phyloP scores from a whole-genome alignment of 2,797 vertebrate species.

The Diplodus puntazzo region DNA sequence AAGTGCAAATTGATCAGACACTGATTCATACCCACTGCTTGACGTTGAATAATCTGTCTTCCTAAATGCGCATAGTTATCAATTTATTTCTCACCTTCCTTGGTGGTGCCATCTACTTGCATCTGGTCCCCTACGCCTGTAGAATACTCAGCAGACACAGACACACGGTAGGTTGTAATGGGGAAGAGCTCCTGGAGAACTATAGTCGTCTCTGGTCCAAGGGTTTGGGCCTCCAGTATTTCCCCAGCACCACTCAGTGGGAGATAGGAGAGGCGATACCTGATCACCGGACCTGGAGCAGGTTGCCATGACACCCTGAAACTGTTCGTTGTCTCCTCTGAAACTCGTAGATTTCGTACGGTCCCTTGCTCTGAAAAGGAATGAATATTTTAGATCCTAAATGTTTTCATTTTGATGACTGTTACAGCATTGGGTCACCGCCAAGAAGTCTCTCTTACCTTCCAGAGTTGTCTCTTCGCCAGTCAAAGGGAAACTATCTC shows the following conservation, averaged over 20 bases:
- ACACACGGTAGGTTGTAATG: slow-evolving; percentile 86
- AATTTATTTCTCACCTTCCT: slow-evolving; percentile 81
- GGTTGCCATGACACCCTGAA: slow-evolving; percentile 92
- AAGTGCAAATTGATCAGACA: slow-evolving; percentile 33
- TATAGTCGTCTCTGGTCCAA: slow-evolving; percentile 79
- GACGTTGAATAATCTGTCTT: neutral
- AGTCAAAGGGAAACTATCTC: slow-evolving; percentile 91
- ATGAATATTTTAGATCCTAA: neutral
- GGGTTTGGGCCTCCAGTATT: slow-evolving; percentile 76
- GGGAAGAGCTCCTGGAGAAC: slow-evolving; percentile 86
- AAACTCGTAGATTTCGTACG: slow-evolving; percentile 91
- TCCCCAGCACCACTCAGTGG: slow-evolving; percentile 83
- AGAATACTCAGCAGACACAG: slow-evolving; percentile 84
- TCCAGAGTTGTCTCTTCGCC: slow-evolving; percentile 96
- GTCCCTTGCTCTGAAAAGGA: slow-evolving; percentile 85
- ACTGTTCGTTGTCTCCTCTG: slow-evolving; percentile 91
- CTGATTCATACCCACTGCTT: neutral
- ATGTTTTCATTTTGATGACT: neutral
- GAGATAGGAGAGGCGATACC: slow-evolving; percentile 90
- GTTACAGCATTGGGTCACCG: neutral
- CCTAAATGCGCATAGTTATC: neutral
- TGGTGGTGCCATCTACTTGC: slow-evolving; percentile 85
- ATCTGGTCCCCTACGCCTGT: slow-evolving; percentile 76
- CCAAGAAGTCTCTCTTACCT: slow-evolving; percentile 80
- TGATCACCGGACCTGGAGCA: slow-evolving; percentile 93